Base-by-base conservation (phyloP, 2,888 invertebrate species). In the Dicycla oo region DNA sequence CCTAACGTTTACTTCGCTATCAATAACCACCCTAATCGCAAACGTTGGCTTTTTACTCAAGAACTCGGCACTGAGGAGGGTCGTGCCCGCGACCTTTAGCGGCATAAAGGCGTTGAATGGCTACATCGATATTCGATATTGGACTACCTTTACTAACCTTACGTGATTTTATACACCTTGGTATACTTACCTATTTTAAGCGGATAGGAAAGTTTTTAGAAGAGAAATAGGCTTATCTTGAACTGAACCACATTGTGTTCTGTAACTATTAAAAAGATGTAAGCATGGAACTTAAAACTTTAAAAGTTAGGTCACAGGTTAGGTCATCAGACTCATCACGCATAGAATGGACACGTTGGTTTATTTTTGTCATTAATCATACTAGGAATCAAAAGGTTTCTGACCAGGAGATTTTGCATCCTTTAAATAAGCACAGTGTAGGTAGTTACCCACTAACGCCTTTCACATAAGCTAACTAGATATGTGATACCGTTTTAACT, bases 81-180 rank as follows among this genome's bases (percentile, higher is more conserved):
- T 82, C 56, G 69, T 45, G 45, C 26, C 26, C 10, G 18, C 34
- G 71, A 75, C 80, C 80, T 73, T 75, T 61, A 47, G 23, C 34
- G 60, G 43, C 64, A 75, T 69, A 77, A 72, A 73, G 65, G 60
- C 61, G 54, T 63, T 40, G 69, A 80, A 73, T 64, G 38, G 45
- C 61, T 62, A 72, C 72, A 75, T 84, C 69, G 63, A 74, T 68
- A 75, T 69, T 79, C 80, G 64, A 76, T 75, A 82, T 76, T 79
- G 57, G 60, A 72, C 68, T 68, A 76, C n/a, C n/a, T n/a, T n/a
- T n/a, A n/a, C n/a, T n/a, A n/a, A n/a, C n/a, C n/a, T n/a, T n/a
- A n/a, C 4, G 26, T 49, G 49, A 62, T 38, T 51, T 43, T 61
- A 7, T 45, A 30, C 13, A 40, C 38, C 30, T 18, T 30, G 30